Conservation (phyloP, 2,888 invertebrate genomes). For the Darwinula stevensoni region DNA sequence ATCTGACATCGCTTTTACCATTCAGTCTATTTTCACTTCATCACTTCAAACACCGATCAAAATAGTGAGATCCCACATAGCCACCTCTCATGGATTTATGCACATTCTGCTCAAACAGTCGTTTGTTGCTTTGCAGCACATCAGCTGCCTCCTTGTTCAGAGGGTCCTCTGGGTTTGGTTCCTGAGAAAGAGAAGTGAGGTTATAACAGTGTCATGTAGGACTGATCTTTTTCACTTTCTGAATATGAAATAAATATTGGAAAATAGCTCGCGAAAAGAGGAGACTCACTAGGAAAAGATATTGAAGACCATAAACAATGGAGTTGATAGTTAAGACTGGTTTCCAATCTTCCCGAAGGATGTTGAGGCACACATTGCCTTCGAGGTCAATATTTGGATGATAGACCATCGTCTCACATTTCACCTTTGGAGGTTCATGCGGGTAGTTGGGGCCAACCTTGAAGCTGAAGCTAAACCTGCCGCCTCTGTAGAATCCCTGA, state of each 20-base stretch:
- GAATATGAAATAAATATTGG: background rate
- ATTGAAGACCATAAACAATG: constrained; percentile 88
- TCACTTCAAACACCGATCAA: constrained; percentile 87
- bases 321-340: constrained; percentile 91
- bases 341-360: constrained; percentile 95
- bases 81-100: constrained; percentile 87
- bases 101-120: constrained; percentile 84
- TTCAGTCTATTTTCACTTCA: no score
- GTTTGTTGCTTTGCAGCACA: constrained; percentile 70
- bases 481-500: constrained; percentile 77
- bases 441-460: constrained; percentile 93
- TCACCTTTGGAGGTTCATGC: constrained; percentile 93
- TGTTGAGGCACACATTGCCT: constrained; percentile 90
- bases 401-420: constrained; percentile 88
- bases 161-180: constrained; percentile 96
- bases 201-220: no score
- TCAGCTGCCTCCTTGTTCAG: constrained; percentile 95
- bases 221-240: no score
- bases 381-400: constrained; percentile 96
- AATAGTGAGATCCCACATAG: constrained; percentile 71
- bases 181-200: constrained; percentile 26
- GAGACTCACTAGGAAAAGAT: constrained; percentile 55
- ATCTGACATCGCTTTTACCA: no score
- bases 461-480: constrained; percentile 84
- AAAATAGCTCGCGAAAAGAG: no score